Percentiles rank a stretch among this genome's conserved stretches.
Conservation (phyloP, 2,888 invertebrate species). For the Lasioglossum villosulum region DNA sequence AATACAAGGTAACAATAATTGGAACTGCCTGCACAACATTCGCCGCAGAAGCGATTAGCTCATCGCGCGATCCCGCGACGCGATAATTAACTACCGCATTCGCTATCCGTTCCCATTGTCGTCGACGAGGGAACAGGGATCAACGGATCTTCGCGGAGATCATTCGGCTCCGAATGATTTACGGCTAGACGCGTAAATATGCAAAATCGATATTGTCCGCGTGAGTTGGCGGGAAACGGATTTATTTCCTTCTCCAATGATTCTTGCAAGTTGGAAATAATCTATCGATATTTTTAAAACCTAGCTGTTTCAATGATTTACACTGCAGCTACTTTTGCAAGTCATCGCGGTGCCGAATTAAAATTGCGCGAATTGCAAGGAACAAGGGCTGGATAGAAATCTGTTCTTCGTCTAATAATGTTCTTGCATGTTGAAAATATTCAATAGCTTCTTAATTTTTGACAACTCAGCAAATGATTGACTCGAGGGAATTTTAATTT, state of each 20-base stretch:
- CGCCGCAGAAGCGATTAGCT: neutral
- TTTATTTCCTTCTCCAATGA: too few species aligned
- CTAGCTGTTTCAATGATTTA: neutral
- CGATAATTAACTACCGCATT: neutral
- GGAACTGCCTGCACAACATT: neutral
- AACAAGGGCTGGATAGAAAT: too few species aligned
- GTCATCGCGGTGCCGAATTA: neutral
- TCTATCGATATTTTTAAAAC: neutral
- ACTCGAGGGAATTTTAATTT: neutral
- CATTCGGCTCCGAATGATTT: neutral
- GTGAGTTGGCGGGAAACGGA: too few species aligned
- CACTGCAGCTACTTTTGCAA: neutral
- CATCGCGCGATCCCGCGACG: neutral
- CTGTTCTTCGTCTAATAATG: too few species aligned
- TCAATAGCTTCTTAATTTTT: too few species aligned
- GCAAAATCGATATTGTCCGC: neutral
- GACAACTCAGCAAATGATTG: too few species aligned
- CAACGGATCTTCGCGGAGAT: too few species aligned
- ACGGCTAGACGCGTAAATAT: neutral
- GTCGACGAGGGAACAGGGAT: neutral
- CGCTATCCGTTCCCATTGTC: neutral
- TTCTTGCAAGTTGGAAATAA: too few species aligned
- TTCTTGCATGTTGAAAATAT: too few species aligned
- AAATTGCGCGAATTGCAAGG: too few species aligned
- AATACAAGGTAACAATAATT: neutral